These are phyloP conservation scores for Lasioglossum lativentre DNA, from an alignment of 2,888 invertebrate genomes.

Conservation along the genomic window DNA sequence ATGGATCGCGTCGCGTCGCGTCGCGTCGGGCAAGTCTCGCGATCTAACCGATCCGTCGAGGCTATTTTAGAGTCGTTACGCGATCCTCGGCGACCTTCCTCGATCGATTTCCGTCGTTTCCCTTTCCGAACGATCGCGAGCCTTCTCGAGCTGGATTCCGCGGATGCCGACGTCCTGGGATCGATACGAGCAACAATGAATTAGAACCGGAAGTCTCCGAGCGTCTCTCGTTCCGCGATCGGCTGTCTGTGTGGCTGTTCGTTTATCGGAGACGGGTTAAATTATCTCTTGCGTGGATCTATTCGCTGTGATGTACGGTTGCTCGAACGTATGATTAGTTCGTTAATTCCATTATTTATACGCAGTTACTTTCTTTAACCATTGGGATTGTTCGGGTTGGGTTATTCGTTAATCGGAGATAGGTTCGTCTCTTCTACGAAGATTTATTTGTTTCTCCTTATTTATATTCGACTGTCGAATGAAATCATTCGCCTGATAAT, in stretches of 20 bases:
- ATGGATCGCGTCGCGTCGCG: slow-evolving; percentile 17
- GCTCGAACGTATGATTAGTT: not conserved
- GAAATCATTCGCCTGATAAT: too few species aligned
- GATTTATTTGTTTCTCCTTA: not conserved
- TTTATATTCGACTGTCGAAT: too few species aligned
- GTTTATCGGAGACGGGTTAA: not conserved
- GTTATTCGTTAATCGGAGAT: not conserved
- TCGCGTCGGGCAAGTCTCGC: not conserved
- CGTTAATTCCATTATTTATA: not conserved
- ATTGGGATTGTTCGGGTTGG: not conserved
- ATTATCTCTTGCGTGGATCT: not conserved
- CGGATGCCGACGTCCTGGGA: not conserved
- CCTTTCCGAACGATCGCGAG: slow-evolving; percentile 20
- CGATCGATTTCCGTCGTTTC: slow-evolving; percentile 42
- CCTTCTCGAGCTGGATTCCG: slow-evolving; percentile 25
- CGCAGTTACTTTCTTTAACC: not conserved
- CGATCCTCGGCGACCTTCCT: slow-evolving; percentile 35
- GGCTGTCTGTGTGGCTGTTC: not conserved
- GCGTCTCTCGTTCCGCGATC: not conserved
- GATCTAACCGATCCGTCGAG: not conserved
- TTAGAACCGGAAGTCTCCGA: slow-evolving; percentile 4
- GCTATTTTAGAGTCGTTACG: slow-evolving; percentile 46
- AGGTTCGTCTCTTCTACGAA: not conserved
- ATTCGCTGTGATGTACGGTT: not conserved
- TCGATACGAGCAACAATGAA: not conserved